Conservation (phyloP, 2,797 vertebrate genomes). For the Limosa lapponica region DNA sequence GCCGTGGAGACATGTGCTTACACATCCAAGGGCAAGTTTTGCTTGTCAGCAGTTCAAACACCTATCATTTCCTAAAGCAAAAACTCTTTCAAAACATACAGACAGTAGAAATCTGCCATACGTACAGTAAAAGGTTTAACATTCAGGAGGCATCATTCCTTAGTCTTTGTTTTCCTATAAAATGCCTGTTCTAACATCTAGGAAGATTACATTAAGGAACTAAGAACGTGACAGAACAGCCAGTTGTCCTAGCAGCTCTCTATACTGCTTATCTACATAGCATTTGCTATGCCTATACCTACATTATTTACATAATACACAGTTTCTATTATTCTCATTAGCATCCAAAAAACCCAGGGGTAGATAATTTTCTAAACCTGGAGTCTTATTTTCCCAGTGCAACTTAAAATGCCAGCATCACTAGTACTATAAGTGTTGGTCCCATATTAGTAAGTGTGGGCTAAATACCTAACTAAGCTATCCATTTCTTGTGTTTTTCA, state of each 20-base stretch:
- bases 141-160: conserved; percentile 75
- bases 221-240: conserved; percentile 14
- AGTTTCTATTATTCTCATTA: conserved; percentile 30
- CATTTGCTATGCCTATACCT: conserved; percentile 26
- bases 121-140: conserved; percentile 41
- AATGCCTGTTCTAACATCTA: conserved; percentile 44
- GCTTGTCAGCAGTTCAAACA: conserved; percentile 75
- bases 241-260: conserved; percentile 21
- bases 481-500: not conserved
- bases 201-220: conserved; percentile 24
- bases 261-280: conserved; percentile 34
- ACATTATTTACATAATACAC: conserved; percentile 60
- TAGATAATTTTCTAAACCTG: conserved; percentile 32
- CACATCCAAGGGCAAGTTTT: conserved; percentile 62
- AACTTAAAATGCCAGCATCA: conserved; percentile 59
- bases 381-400: conserved; percentile 58
- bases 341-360: conserved; percentile 24
- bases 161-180: conserved; percentile 46
- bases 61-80: conserved; percentile 76
- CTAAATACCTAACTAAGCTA: not conserved
- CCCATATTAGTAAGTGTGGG: conserved; percentile 8
- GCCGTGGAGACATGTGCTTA: not conserved
- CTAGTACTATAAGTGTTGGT: conserved; percentile 54
- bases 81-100: conserved; percentile 37
- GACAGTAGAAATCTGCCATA: conserved; percentile 65